Conservation (phyloP, 2,797 vertebrate genomes). For the Molossus molossus region DNA sequence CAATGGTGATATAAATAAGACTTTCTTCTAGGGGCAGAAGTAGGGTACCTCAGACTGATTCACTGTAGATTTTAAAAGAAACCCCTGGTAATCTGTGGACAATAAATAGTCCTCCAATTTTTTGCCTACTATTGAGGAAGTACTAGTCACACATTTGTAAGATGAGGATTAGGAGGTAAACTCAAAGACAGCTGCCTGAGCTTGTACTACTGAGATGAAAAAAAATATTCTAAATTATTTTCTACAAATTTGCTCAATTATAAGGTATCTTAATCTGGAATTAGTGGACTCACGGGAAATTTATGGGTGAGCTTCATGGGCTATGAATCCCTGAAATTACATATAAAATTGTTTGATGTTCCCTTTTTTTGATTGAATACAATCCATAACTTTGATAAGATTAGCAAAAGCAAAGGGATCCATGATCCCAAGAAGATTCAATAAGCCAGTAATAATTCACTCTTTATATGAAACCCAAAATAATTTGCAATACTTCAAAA, state of each 20-base stretch:
- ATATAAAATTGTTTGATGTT: not conserved
- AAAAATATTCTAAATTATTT: not conserved
- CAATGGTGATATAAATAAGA: not conserved
- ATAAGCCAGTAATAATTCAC: not conserved
- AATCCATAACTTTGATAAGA: not conserved
- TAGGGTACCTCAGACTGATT: not conserved
- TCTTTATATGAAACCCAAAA: not conserved
- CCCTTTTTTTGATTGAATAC: not conserved
- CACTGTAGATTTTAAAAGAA: not conserved
- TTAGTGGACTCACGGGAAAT: not conserved
- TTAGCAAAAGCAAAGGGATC: not conserved
- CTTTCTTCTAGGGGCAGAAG: not conserved
- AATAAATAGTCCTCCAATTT: not conserved
- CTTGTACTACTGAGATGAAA: not conserved
- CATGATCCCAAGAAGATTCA: not conserved
- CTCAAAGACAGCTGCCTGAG: not conserved
- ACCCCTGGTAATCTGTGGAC: not conserved
- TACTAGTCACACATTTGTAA: not conserved
- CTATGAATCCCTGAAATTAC: not conserved
- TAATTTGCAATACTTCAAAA: not conserved
- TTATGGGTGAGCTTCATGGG: not conserved
- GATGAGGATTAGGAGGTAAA: not conserved
- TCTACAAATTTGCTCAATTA: not conserved
- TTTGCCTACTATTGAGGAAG: not conserved
- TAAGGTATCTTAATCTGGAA: not conserved